These are phyloP conservation scores for Clarias batrachus DNA, from an alignment of 2,113 vertebrate genomes.

Conservation along the genomic window DNA sequence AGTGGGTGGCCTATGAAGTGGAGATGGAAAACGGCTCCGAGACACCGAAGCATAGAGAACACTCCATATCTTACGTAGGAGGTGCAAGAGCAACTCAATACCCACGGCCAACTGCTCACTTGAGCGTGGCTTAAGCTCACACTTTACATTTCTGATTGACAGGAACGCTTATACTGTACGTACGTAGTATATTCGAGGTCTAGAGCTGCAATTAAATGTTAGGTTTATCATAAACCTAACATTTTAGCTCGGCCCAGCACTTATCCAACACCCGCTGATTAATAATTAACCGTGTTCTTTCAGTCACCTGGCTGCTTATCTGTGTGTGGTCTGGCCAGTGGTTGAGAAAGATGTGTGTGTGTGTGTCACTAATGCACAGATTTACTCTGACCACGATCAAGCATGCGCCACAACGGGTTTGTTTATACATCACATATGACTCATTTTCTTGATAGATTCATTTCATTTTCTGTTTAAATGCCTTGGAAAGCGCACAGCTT, in stretches of 20 bases:
- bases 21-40: conserved; percentile 59
- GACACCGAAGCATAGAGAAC: conserved; percentile 56
- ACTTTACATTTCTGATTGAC: background rate
- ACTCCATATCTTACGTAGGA: conserved; percentile 43
- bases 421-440: background rate
- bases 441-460: background rate
- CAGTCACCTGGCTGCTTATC: conserved; percentile 19
- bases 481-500: background rate
- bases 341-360: background rate
- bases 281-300: conserved; percentile 42
- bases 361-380: background rate
- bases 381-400: background rate
- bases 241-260: background rate
- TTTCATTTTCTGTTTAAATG: background rate
- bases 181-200: background rate
- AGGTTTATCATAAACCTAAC: background rate
- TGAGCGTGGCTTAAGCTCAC: background rate
- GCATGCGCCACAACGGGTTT: background rate
- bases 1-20: conserved; percentile 59
- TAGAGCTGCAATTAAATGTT: background rate
- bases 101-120: conserved; percentile 14
- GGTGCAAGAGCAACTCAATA: conserved; percentile 17
- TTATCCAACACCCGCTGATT: background rate
- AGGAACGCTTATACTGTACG: no score
- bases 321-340: conserved; percentile 24